These are phyloP conservation scores for Antennarius striatus DNA, from an alignment of 2,113 vertebrate species.

Conservation along the genomic window DNA sequence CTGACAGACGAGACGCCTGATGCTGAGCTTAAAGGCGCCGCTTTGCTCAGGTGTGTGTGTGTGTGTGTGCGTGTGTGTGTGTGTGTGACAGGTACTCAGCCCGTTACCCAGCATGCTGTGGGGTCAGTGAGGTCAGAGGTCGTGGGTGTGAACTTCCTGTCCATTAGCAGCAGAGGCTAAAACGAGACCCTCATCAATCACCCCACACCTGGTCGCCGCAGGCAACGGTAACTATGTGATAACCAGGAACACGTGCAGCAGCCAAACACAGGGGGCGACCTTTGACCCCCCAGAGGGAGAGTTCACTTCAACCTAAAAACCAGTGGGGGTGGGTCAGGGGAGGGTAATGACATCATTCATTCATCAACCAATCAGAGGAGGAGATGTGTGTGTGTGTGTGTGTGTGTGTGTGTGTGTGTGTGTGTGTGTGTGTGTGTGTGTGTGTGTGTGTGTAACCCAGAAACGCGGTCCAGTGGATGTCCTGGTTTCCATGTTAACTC, in stretches of 20 bases:
- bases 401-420: constrained; percentile 4
- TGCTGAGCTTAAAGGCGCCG: not conserved
- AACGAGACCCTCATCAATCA: constrained; percentile 70
- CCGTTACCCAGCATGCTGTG: constrained; percentile 59
- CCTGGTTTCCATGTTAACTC: constrained; percentile 60
- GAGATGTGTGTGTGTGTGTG: constrained; percentile 18
- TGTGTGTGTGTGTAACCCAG: constrained; percentile 46
- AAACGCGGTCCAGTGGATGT: constrained; percentile 56
- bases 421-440: constrained; percentile 10
- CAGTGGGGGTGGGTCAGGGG: no score
- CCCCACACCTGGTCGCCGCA: constrained; percentile 46
- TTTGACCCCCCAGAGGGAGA: constrained; percentile 32
- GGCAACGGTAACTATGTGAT: constrained; percentile 35
- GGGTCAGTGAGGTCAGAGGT: constrained; percentile 66
- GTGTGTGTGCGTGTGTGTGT: constrained; percentile 10
- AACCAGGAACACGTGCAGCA: constrained; percentile 58
- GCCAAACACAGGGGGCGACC: constrained; percentile 15
- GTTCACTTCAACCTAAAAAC: not conserved
- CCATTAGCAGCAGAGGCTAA: constrained; percentile 57
- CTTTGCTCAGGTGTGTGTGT: constrained; percentile 11
- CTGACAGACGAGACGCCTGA: not conserved
- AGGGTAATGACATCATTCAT: not conserved
- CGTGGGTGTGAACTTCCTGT: constrained; percentile 73
- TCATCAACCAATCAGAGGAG: no score
- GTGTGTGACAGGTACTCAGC: constrained; percentile 43